phyloP scores from a whole-genome alignment of 2,797 vertebrate species.

The Geotrypetes seraphini region DNA sequence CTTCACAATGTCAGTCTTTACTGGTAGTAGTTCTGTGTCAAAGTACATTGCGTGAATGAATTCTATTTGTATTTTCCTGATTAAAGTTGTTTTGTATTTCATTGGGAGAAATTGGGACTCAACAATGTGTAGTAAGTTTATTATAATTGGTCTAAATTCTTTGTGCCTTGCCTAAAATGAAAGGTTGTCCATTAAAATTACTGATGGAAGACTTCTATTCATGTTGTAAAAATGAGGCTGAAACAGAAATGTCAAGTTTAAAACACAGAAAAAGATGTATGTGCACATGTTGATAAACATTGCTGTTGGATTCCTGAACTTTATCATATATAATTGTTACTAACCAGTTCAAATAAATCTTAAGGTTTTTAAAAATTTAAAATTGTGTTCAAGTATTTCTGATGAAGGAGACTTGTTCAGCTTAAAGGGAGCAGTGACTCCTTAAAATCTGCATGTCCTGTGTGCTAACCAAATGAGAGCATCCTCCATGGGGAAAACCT shows the following conservation, averaged over 20 bases:
- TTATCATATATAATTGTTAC: conserved; percentile 28
- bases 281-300: conserved; percentile 23
- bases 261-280: conserved; percentile 23
- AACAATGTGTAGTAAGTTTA: conserved; percentile 24
- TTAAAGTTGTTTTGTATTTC: conserved; percentile 46
- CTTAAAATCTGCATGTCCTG: too few species aligned
- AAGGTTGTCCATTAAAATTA: conserved; percentile 39
- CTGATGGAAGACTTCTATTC: conserved; percentile 22
- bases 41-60: conserved; percentile 31
- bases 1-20: conserved; percentile 4
- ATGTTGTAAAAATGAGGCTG: conserved; percentile 15
- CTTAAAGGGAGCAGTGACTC: too few species aligned
- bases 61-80: conserved; percentile 34
- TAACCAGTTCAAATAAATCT: conserved; percentile 31
- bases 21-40: conserved; percentile 31
- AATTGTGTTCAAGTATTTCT: too few species aligned
- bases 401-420: too few species aligned
- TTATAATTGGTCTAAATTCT: conserved; percentile 48
- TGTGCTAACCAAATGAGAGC: too few species aligned
- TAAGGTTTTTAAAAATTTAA: conserved; percentile 43
- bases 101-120: conserved; percentile 41
- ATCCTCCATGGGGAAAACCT: too few species aligned
- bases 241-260: conserved; percentile 20
- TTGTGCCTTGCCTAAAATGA: conserved; percentile 58
- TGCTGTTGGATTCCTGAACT: conserved; percentile 25